Percentiles rank a stretch among this genome's conserved stretches.
Evolutionary conservation across 2,888 invertebrate species (phyloP).

Genomic region (Dicranocentrus wangi): DNA sequence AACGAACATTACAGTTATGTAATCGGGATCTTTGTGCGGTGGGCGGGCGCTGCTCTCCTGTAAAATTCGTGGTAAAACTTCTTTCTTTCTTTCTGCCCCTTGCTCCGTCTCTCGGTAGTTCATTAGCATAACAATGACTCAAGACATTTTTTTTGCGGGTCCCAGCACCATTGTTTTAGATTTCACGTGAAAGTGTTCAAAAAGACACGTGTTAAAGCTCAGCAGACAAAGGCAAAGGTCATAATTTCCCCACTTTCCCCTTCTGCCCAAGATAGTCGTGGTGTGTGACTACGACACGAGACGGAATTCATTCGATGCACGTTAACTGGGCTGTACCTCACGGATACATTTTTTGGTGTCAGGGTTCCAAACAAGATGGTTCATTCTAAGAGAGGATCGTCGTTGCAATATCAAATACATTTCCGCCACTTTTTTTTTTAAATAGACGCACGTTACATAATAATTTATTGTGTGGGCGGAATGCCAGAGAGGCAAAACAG

Average conservation of each 20-base stretch:
- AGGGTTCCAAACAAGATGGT: no score
- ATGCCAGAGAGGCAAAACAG: slow-evolving; percentile 30
- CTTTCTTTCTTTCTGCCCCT: no score
- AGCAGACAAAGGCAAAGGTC: slow-evolving; percentile 1
- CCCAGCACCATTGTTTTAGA: no score
- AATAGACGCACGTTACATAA: slow-evolving; percentile 41
- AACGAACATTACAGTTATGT: no score
- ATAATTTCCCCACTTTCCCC: slow-evolving; percentile 31
- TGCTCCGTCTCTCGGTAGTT: no score
- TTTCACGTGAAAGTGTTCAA: slow-evolving; percentile 10
- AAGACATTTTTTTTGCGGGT: no score
- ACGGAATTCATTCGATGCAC: not conserved
- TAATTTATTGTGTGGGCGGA: slow-evolving; percentile 53
- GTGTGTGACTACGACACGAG: not conserved
- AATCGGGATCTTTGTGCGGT: no score
- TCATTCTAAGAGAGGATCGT: no score
- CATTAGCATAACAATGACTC: no score
- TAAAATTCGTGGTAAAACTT: no score
- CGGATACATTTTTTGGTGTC: not conserved
- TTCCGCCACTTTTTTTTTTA: slow-evolving; percentile 44
- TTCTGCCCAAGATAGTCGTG: not conserved
- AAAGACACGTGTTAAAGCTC: slow-evolving; percentile 17
- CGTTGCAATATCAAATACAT: slow-evolving; percentile 39
- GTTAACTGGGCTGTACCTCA: no score
- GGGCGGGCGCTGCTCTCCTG: no score